A percentile compares a stretch with the other conserved stretches of the same genome.
phyloP scores from a whole-genome alignment of 1,140 invertebrate species.

The Andrena cerasifolii region DNA sequence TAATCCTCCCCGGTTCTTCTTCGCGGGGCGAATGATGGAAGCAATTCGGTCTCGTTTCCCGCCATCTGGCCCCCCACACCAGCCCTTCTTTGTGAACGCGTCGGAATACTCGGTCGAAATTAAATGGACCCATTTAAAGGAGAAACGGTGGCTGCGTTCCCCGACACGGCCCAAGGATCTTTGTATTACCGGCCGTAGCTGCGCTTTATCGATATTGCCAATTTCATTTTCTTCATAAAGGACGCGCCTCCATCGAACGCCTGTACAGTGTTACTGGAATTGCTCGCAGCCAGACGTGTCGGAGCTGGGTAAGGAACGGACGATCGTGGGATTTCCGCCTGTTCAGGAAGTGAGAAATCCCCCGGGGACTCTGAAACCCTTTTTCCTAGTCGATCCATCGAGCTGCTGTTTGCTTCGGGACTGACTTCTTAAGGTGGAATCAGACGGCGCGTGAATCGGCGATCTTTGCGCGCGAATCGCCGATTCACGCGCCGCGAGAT shows the following conservation, averaged over 20 bases:
- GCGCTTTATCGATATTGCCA: slow-evolving; percentile 64
- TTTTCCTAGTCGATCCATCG: neutral
- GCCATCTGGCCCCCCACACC: slow-evolving; percentile 50
- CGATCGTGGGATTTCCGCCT: slow-evolving; percentile 29
- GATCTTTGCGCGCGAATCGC: too few species aligned
- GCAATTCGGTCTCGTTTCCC: slow-evolving; percentile 52
- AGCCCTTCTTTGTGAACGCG: slow-evolving; percentile 40
- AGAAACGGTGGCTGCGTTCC: slow-evolving; percentile 27
- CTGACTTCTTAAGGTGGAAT: too few species aligned
- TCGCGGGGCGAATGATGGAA: slow-evolving; percentile 42
- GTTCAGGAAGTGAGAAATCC: neutral
- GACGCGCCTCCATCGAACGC: neutral
- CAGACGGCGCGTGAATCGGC: too few species aligned
- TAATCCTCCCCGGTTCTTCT: slow-evolving; percentile 15
- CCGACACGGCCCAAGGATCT: slow-evolving; percentile 5
- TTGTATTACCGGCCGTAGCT: slow-evolving; percentile 6
- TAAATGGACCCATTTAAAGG: slow-evolving; percentile 61
- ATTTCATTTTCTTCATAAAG: slow-evolving; percentile 55
- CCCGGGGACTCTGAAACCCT: neutral
- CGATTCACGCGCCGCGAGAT: too few species aligned
- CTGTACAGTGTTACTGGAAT: neutral
- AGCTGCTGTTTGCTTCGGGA: too few species aligned
- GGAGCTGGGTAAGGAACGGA: slow-evolving; percentile 2
- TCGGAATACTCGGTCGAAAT: slow-evolving; percentile 44
- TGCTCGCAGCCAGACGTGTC: slow-evolving; percentile 16